Evolutionary conservation across 1,140 invertebrate genomes (phyloP).

Genomic region (Telenomus remus): DNA sequence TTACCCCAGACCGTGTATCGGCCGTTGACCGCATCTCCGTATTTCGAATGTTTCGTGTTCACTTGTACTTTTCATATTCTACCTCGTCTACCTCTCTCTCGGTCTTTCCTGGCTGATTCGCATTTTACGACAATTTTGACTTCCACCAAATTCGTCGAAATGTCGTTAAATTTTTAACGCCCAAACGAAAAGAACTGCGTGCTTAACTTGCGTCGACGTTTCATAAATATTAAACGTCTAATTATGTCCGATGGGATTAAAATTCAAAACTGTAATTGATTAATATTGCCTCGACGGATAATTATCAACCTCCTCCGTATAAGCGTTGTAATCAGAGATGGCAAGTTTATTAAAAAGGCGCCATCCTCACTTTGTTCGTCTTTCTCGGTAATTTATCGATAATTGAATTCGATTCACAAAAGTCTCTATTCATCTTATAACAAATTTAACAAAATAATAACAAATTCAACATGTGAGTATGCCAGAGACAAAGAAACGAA

Average conservation of each 20-base stretch:
- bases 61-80: constrained; percentile 51
- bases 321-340: constrained; percentile 9
- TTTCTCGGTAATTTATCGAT: too few relatives aligned
- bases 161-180: constrained; percentile 16
- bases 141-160: constrained; percentile 14
- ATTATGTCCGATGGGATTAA: constrained; percentile 5
- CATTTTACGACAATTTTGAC: constrained; percentile 21
- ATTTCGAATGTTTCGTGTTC: constrained; percentile 27
- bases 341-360: constrained; percentile 4
- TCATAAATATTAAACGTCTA: constrained; percentile 20
- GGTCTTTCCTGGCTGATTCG: constrained; percentile 6
- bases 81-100: constrained; percentile 5
- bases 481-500: constrained; percentile 41
- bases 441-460: too few relatives aligned
- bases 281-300: constrained; percentile 9
- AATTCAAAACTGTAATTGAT: constrained; percentile 19
- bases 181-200: neutral
- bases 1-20: constrained; percentile 65
- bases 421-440: too few relatives aligned
- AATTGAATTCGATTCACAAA: too few relatives aligned
- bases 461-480: too few relatives aligned
- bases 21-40: constrained; percentile 66
- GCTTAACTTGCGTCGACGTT: neutral
- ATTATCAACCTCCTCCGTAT: constrained; percentile 16
- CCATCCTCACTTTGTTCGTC: too few relatives aligned